A percentile compares a stretch with the other conserved stretches of the same genome.
Conservation (phyloP, 2,888 invertebrate species). For the Drosophila kuntzei region DNA sequence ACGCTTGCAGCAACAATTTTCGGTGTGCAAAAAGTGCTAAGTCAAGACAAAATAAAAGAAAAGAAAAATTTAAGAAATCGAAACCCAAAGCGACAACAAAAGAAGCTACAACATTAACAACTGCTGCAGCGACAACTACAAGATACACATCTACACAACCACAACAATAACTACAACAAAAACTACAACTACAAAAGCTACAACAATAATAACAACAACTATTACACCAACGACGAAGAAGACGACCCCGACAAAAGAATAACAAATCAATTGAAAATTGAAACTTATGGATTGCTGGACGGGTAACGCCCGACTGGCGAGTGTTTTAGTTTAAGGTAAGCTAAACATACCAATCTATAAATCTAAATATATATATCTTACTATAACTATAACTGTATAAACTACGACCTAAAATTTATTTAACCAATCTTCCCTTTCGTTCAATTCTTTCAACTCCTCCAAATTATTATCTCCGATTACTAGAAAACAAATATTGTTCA, state of each 20-base stretch:
- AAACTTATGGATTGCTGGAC: constrained; percentile 86
- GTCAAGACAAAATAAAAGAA: constrained; percentile 20
- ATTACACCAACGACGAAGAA: constrained; percentile 40
- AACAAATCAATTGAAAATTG: constrained; percentile 79
- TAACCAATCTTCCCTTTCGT: too few species aligned
- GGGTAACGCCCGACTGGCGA: constrained; percentile 86
- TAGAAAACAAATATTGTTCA: too few species aligned
- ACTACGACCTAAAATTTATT: too few species aligned
- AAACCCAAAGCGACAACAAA: constrained; percentile 26
- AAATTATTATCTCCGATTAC: too few species aligned
- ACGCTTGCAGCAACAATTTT: constrained; percentile 52
- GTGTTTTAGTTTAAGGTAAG: constrained; percentile 86
- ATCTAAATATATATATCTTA: too few species aligned
- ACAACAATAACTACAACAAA: constrained; percentile 21
- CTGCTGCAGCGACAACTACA: constrained; percentile 30
- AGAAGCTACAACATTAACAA: constrained; percentile 22
- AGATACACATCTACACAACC: constrained; percentile 27
- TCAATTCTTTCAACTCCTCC: too few species aligned
- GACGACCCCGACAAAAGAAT: constrained; percentile 50
- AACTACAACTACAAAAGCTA: constrained; percentile 30
- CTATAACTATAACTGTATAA: too few species aligned
- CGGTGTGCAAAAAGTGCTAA: constrained; percentile 59
- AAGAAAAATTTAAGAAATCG: constrained; percentile 27
- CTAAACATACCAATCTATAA: constrained; percentile 25
- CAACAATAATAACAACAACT: constrained; percentile 34